These are phyloP conservation scores for Eulimnadia texana DNA, from an alignment of 1,140 invertebrate genomes.

Conservation along the genomic window DNA sequence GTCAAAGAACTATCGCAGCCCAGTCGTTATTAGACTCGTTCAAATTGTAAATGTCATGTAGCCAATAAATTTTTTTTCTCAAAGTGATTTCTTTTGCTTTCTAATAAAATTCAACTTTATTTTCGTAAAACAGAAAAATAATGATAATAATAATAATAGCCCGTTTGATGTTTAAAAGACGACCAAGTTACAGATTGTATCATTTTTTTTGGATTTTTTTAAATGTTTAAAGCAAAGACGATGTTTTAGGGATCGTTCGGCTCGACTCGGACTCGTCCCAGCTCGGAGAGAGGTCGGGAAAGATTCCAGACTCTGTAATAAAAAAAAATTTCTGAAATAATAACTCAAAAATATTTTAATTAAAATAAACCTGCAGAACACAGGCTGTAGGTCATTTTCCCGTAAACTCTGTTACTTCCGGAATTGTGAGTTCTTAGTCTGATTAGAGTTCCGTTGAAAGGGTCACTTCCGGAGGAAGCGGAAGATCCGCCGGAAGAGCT, in stretches of 20 bases:
- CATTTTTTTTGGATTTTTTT: too few relatives aligned
- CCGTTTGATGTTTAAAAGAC: too few relatives aligned
- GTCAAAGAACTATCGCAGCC: slow-evolving; percentile 19
- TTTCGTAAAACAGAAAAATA: neutral
- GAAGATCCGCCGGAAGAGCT: slow-evolving; percentile 40
- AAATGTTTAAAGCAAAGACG: too few relatives aligned
- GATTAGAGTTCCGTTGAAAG: slow-evolving; percentile 37
- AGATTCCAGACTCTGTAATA: slow-evolving; percentile 56
- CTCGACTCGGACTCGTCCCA: slow-evolving; percentile 33
- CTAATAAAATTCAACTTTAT: neutral
- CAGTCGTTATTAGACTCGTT: neutral
- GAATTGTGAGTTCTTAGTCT: slow-evolving; percentile 39
- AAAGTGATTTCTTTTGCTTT: neutral
- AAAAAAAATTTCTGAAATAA: slow-evolving; percentile 16
- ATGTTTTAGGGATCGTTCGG: too few relatives aligned
- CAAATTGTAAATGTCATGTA: neutral
- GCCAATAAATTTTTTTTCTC: neutral
- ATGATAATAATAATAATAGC: neutral
- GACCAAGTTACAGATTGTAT: too few relatives aligned
- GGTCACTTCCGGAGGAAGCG: slow-evolving; percentile 21
- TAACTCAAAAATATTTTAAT: too few relatives aligned
- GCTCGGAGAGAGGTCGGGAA: slow-evolving; percentile 49
- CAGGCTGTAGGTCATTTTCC: slow-evolving; percentile 36
- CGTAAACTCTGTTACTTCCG: neutral
- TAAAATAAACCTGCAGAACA: slow-evolving; percentile 47